These are phyloP conservation scores for Cacatua alba DNA, from an alignment of 2,113 vertebrate species.

Conservation along the genomic window DNA sequence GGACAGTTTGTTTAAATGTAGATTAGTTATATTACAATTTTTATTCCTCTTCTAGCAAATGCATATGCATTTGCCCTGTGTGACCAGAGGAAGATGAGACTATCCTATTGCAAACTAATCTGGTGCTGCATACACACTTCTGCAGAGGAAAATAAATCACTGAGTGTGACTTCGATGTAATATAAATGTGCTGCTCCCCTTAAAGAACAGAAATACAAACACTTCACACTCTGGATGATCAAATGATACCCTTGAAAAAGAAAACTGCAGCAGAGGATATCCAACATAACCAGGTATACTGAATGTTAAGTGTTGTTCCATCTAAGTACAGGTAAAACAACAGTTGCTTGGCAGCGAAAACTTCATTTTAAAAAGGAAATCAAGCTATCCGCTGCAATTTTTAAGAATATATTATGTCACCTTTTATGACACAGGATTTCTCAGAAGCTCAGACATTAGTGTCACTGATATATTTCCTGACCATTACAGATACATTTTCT, in stretches of 20 bases:
- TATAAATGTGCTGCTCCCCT: constrained; percentile 51
- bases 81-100: constrained; percentile 57
- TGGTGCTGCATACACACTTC: background rate
- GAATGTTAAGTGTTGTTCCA: constrained; percentile 34
- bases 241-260: constrained; percentile 53
- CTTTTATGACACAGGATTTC: constrained; percentile 21
- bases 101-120: constrained; percentile 55
- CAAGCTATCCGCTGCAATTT: background rate
- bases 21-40: constrained; percentile 44
- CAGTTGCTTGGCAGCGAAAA: constrained; percentile 9
- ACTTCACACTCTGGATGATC: constrained; percentile 35
- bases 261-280: constrained; percentile 7
- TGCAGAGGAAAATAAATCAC: constrained; percentile 60
- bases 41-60: constrained; percentile 3
- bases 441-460: constrained; percentile 6
- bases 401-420: constrained; percentile 9
- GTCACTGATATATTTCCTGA: constrained; percentile 26
- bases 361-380: background rate
- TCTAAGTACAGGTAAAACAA: constrained; percentile 22
- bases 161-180: constrained; percentile 43
- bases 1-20: constrained; percentile 48
- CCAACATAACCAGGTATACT: background rate
- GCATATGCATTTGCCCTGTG: constrained; percentile 38
- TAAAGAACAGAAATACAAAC: constrained; percentile 57
- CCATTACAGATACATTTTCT: background rate